phyloP scores from a whole-genome alignment of 2,797 vertebrate species.

The Poecilia gillii region DNA sequence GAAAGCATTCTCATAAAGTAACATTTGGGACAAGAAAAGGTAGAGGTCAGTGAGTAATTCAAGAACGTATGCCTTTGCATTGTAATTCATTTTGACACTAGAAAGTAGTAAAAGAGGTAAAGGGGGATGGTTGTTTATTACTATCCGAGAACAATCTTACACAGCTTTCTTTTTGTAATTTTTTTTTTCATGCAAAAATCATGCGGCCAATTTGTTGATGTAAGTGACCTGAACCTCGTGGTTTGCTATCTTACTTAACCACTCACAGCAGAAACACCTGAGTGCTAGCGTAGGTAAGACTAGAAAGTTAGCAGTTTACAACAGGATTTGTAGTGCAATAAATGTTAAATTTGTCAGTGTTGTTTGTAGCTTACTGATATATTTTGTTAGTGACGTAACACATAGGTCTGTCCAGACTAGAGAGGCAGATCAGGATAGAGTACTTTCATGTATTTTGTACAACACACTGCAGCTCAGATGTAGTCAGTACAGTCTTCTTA shows the following conservation, averaged over 20 bases:
- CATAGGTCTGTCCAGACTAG: slow-evolving; percentile 59
- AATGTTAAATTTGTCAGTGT: slow-evolving; percentile 70
- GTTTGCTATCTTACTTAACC: slow-evolving; percentile 94
- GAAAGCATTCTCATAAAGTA: slow-evolving; percentile 51
- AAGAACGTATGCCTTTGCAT: slow-evolving; percentile 45
- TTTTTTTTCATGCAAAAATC: slow-evolving; percentile 99
- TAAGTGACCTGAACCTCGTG: slow-evolving; percentile 99
- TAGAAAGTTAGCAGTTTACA: slow-evolving; percentile 60
- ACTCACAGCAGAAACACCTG: slow-evolving; percentile 75
- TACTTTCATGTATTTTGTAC: slow-evolving; percentile 58
- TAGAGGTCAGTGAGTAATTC: slow-evolving; percentile 46
- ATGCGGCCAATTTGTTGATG: slow-evolving; percentile 99
- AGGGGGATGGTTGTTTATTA: slow-evolving; percentile 78
- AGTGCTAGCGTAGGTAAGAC: slow-evolving; percentile 59
- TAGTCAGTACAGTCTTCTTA: slow-evolving; percentile 67
- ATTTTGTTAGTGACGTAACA: slow-evolving; percentile 58
- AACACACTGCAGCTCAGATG: slow-evolving; percentile 46
- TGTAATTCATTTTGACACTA: slow-evolving; percentile 39
- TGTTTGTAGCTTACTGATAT: slow-evolving; percentile 59
- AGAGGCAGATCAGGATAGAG: slow-evolving; percentile 53
- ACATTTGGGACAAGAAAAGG: slow-evolving; percentile 7
- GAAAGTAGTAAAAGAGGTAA: slow-evolving; percentile 49
- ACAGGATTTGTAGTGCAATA: slow-evolving; percentile 65
- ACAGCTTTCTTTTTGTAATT: slow-evolving; percentile 99
- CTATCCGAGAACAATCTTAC: slow-evolving; percentile 90